Evolutionary conservation across 2,113 vertebrate species (phyloP), one percentile per base, ranked within the genome.

Genomic region (Gnathochromis pfefferi): DNA sequence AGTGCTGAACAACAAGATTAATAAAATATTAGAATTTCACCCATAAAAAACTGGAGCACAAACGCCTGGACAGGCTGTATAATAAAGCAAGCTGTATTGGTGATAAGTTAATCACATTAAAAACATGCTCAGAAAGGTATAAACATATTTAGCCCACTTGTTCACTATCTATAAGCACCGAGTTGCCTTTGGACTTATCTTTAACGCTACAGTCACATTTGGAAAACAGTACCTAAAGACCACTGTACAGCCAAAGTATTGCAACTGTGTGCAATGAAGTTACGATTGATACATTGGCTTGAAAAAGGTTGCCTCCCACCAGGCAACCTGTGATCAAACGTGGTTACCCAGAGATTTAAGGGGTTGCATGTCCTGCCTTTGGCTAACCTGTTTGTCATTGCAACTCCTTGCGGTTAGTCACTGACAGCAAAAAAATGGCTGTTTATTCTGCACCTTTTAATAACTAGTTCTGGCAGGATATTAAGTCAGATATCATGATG

Each of bases 81-180:
- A 21, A 21, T 68, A 40, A 68, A 38, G 33, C 19, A 68, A 1
- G 1, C 33, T 40, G 33, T 70, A 23, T 42, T 23, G 7, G 35
- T 42, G 38, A 23, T 70, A 23, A 42, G n/a, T 42, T 70, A 70
- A 68, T 40, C 33, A 3, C 3, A 42, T 42, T 65, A n/a, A 42
- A 40, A 70, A 70, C 38, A 42, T 42, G 35, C 12, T 70, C 38
- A 23, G n/a, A 42, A 70, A 70, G n/a, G 0, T 1, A 0, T 40
- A 9, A 70, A 4, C 65, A 42, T 40, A 16, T 40, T 42, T 40
- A 42, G n/a, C 65, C 21, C 19, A 68, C 19, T 0, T 0, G 17
- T 38, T 68, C 63, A 68, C 63, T 14, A 68, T 40, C 33, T 42
- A 42, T 70, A 42, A n/a, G 38, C 12, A 6, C 7, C 1, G 1